Base-by-base conservation (phyloP, 2,888 invertebrate genomes). In the Empis livida region DNA sequence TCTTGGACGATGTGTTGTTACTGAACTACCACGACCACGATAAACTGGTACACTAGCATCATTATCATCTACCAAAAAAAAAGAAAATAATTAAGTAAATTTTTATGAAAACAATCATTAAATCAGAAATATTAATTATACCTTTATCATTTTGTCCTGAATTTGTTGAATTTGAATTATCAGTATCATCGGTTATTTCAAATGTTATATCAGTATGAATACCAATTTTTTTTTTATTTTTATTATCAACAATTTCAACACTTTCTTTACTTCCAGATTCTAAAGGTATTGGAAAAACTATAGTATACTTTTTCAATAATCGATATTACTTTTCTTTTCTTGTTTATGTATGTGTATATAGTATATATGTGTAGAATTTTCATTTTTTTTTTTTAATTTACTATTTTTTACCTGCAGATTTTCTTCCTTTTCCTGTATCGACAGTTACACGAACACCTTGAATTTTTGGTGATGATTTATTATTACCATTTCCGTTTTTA, bases 131-230 rank as follows among this genome's bases (percentile, higher is more conserved):
- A 2, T 15, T 15, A 13, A 20, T 4, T 16, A 40, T 45, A 63
- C 66, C 67, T 54, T 64, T 65, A 48, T 64, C 63, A 14, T 54
- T 59, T 41, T 64, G 64, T 20, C 60, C 61, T 1, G 61, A 58
- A 40, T 58, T 68, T 8, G 67, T 65, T 44, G 60, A 60, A 54
- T 68, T 69, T 4, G 51, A 57, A 20, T 61, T 62, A 17, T 59
- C 56, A 43, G 54, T 57, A 42, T 59, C 59, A 17, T 65, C 63
- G 17, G 64, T 63, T 48, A 70, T 64, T 51, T 70, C 69, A 50
- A 70, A 70, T 49, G 70, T 70, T 48, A 70, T 68, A 53, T 70
- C 69, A 10, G 69, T 70, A 50, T 67, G 66, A 51, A 70, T 68
- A 45, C 69, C 69, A 50, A 70, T 64, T 43, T 61, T 64, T 56